Conservation (phyloP, 1,140 invertebrate species). For the Stratiolaelaps scimitus region DNA sequence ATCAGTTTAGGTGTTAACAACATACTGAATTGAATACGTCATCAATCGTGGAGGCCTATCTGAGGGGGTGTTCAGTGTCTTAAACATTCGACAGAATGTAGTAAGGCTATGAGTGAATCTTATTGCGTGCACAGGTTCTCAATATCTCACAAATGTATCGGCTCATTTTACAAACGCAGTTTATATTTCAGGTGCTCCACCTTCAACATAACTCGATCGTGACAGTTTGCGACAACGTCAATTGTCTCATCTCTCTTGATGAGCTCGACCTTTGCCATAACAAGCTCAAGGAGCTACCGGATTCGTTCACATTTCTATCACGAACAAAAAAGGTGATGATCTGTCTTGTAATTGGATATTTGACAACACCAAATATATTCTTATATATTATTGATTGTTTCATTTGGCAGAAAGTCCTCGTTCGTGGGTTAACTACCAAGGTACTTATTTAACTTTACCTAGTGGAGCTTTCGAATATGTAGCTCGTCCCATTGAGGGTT, state of each 20-base stretch:
- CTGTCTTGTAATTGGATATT: no score
- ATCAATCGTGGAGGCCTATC: not conserved
- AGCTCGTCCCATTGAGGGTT: no score
- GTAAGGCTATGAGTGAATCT: no score
- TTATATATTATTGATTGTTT: no score
- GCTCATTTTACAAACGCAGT: not conserved
- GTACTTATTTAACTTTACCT: no score
- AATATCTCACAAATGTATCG: not conserved
- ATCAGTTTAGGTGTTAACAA: no score
- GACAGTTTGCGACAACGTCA: constrained; percentile 40
- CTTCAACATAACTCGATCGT: constrained; percentile 41
- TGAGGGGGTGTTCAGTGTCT: not conserved
- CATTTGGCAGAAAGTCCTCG: no score
- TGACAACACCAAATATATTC: no score
- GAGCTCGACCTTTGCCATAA: constrained; percentile 52
- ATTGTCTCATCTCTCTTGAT: constrained; percentile 41
- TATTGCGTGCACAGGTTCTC: no score
- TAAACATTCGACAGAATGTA: not conserved
- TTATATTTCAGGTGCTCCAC: constrained; percentile 36
- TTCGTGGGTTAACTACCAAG: no score
- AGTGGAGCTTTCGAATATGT: no score
- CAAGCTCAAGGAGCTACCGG: constrained; percentile 46
- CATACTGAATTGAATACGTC: no score
- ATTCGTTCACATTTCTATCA: constrained; percentile 49
- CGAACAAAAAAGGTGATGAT: constrained; percentile 48